Evolutionary conservation across 2,888 invertebrate species (phyloP).

Genomic region (Catocala nupta): DNA sequence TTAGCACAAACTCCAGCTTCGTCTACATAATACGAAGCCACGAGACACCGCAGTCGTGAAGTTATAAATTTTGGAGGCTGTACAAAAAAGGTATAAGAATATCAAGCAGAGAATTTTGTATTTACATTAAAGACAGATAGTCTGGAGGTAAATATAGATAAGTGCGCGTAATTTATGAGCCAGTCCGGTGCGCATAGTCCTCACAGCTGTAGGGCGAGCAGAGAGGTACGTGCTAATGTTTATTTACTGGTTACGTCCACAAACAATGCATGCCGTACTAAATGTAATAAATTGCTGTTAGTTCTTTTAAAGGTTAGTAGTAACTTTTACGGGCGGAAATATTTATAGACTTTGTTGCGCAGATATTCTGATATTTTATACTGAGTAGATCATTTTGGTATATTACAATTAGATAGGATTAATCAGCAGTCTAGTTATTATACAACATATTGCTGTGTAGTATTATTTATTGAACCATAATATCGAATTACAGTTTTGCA

Average conservation of each 20-base stretch:
- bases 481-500: too few relatives aligned
- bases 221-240: slow-evolving; percentile 25
- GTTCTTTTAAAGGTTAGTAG: not conserved
- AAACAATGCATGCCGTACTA: slow-evolving; percentile 13
- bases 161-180: slow-evolving; percentile 73
- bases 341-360: too few relatives aligned
- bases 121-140: slow-evolving; percentile 73
- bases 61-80: slow-evolving; percentile 46
- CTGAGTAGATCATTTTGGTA: too few relatives aligned
- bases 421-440: too few relatives aligned
- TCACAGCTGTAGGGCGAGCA: slow-evolving; percentile 19
- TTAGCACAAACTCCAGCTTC: slow-evolving; percentile 33
- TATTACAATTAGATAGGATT: too few relatives aligned
- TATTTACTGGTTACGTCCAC: slow-evolving; percentile 22
- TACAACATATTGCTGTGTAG: too few relatives aligned
- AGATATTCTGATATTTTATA: too few relatives aligned
- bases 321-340: not conserved
- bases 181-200: slow-evolving; percentile 23
- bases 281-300: not conserved
- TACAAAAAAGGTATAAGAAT: slow-evolving; percentile 47
- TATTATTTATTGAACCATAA: too few relatives aligned
- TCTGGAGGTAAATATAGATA: slow-evolving; percentile 75
- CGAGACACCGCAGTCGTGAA: slow-evolving; percentile 25
- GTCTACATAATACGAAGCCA: slow-evolving; percentile 20
- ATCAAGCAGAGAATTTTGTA: slow-evolving; percentile 66